Conservation (phyloP, 2,113 vertebrate genomes). For the Laticauda laticaudata region DNA sequence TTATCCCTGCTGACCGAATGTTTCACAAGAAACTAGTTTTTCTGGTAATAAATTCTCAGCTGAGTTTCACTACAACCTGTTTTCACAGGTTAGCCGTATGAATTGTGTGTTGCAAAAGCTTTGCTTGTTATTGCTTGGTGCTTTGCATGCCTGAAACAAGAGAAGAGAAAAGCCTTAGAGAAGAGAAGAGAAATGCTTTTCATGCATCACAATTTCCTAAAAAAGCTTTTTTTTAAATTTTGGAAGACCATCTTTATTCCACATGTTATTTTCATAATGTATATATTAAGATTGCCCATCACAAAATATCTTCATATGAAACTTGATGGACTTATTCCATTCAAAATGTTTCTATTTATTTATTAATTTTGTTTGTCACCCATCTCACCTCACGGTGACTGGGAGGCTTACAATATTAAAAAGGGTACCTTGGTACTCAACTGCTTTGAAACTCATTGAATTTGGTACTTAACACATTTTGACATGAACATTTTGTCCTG, state of each 20-base stretch:
- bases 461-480: too few species aligned
- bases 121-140: neutral
- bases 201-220: neutral
- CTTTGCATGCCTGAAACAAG: neutral
- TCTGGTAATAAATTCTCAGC: neutral
- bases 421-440: too few species aligned
- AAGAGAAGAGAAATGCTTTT: neutral
- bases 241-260: neutral
- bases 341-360: neutral
- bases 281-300: neutral
- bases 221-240: neutral
- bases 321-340: neutral
- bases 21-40: neutral
- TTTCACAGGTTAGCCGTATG: neutral
- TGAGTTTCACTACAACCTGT: neutral
- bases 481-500: too few species aligned
- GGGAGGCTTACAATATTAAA: too few species aligned
- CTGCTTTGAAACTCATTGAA: too few species aligned
- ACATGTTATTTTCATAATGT: neutral
- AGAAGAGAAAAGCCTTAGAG: neutral
- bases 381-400: too few species aligned
- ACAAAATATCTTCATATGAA: neutral
- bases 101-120: neutral
- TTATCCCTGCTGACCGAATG: neutral
- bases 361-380: too few species aligned